Evolutionary conservation across 2,797 vertebrate species (phyloP).

Genomic region (Gymnoscopelus microlampas): DNA sequence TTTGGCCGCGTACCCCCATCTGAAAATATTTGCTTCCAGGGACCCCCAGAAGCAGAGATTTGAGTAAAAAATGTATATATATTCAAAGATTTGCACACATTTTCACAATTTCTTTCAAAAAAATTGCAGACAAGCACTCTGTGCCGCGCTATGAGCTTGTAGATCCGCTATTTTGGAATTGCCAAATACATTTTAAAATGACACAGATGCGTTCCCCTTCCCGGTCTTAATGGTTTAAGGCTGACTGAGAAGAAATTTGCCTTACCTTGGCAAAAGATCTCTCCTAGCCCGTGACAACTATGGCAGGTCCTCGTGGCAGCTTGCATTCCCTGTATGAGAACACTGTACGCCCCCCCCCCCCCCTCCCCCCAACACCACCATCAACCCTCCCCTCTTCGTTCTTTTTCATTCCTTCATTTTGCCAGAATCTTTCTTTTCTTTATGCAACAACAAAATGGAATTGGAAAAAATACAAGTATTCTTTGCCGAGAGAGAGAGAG

Average conservation of each 20-base stretch:
- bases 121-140: too few species aligned
- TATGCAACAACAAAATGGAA: slow-evolving; percentile 52
- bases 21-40: too few species aligned
- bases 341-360: slow-evolving; percentile 23
- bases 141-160: too few species aligned
- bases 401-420: slow-evolving; percentile 44
- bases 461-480: slow-evolving; percentile 36
- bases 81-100: too few species aligned
- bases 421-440: slow-evolving; percentile 18
- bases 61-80: too few species aligned
- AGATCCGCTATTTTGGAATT: too few species aligned
- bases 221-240: too few species aligned
- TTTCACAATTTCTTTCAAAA: too few species aligned
- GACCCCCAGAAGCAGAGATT: too few species aligned
- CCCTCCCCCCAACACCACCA: slow-evolving; percentile 9
- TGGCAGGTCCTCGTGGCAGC: slow-evolving; percentile 70
- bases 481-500: slow-evolving; percentile 4
- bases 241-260: slow-evolving; percentile 70
- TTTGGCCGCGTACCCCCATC: too few species aligned
- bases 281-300: slow-evolving; percentile 68
- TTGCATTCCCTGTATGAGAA: slow-evolving; percentile 55
- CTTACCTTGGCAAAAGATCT: slow-evolving; percentile 74
- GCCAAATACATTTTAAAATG: too few species aligned
- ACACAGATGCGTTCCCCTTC: too few species aligned
- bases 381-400: slow-evolving; percentile 24